Percentiles rank a stretch among this genome's conserved stretches.
Conservation (phyloP, 2,797 vertebrate species). For the Propithecus deckenii region DNA sequence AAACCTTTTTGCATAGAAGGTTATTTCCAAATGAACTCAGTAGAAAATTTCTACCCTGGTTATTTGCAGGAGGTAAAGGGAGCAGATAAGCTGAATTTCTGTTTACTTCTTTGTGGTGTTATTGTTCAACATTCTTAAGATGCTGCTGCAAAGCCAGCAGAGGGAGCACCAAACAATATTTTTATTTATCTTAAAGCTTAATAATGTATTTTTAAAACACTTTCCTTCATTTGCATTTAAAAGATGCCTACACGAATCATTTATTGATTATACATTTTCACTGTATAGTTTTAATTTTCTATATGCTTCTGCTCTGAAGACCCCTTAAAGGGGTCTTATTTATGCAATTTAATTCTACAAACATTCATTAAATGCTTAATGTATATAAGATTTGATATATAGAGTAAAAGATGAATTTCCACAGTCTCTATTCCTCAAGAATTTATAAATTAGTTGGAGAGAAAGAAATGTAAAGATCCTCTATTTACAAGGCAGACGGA, state of each 20-base stretch:
- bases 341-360: neutral
- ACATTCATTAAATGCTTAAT: neutral
- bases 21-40: constrained; percentile 25
- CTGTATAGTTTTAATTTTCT: constrained; percentile 18
- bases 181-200: constrained; percentile 61
- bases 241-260: constrained; percentile 8
- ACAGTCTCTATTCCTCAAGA: neutral
- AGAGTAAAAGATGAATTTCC: neutral
- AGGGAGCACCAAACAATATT: constrained; percentile 70
- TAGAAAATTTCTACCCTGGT: neutral
- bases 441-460: constrained; percentile 21
- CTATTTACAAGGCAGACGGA: neutral
- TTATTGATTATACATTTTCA: constrained; percentile 25
- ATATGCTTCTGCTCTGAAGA: constrained; percentile 23
- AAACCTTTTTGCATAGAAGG: neutral
- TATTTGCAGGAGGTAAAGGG: neutral
- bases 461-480: constrained; percentile 1
- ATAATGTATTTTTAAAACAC: constrained; percentile 5
- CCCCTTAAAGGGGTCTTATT: neutral
- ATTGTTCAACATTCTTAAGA: constrained; percentile 24
- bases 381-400: neutral
- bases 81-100: neutral
- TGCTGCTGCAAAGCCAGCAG: constrained; percentile 62
- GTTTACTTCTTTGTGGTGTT: constrained; percentile 43
- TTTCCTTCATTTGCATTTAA: constrained; percentile 37